These are phyloP conservation scores for Chloropsis cyanopogon DNA, from an alignment of 2,113 vertebrate genomes.

Conservation along the genomic window DNA sequence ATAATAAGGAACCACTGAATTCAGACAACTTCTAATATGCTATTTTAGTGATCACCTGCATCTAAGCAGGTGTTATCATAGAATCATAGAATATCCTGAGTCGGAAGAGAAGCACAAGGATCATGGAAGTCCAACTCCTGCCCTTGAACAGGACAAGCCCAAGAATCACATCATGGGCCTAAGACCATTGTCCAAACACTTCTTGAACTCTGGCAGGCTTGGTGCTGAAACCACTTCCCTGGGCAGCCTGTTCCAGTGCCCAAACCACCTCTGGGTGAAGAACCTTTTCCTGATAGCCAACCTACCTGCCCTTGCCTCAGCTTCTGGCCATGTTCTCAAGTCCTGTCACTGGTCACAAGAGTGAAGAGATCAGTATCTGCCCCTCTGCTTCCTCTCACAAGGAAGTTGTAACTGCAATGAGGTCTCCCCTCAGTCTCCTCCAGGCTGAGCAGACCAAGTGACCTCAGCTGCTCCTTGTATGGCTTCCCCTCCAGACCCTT, in stretches of 20 bases:
- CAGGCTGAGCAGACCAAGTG: not conserved
- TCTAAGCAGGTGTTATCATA: not conserved
- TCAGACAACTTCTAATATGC: not conserved
- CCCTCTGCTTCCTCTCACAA: fast-evolving
- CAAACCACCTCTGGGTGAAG: not conserved
- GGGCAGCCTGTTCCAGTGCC: not conserved
- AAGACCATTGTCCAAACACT: not conserved
- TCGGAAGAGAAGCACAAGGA: not conserved
- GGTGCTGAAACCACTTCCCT: not conserved
- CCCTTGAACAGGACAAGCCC: not conserved
- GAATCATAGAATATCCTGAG: not conserved
- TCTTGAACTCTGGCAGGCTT: not conserved
- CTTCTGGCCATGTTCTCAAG: not conserved
- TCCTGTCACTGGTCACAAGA: not conserved
- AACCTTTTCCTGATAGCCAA: not conserved
- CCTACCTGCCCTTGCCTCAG: not conserved
- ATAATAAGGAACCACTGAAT: not conserved
- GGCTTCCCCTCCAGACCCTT: not conserved
- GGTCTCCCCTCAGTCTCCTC: not conserved
- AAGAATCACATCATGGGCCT: not conserved
- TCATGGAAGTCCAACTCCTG: not conserved
- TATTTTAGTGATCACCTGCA: not conserved
- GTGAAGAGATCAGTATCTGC: not conserved
- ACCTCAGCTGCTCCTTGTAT: not conserved
- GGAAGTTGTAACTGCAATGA: not conserved